Base-by-base conservation (phyloP, 2,797 vertebrate genomes). In the Petrocephalus sullivani region DNA sequence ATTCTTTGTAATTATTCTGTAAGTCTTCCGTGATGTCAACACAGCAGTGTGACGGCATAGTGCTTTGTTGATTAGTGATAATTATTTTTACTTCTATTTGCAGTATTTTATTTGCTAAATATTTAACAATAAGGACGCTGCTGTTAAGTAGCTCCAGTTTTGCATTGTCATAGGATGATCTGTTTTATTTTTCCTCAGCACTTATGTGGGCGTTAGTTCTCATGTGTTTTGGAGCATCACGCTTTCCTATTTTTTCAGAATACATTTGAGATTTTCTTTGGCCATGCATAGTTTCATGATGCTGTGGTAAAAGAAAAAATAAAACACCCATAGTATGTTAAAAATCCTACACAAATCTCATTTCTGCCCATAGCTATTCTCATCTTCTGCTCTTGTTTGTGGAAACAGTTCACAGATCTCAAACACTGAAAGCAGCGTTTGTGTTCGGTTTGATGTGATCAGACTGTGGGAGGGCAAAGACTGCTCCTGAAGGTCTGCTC, bases 361-460 rank as follows among this genome's bases (percentile, higher is more conserved):
- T 58, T 41, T 86, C 23, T 87, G 41, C 21, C 58, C n/a, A 21
- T 6, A 12, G 86, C 4, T 21, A 54, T 56, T 88, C 67, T 16
- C 51, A 14, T 41, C 9, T 12, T 46, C 46, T 1, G 4, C 46
- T 28, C 23, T 51, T n/a, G 16, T 86, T 49, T n/a, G 56, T 46
- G 49, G 33, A 21, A 82, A 82, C 7, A 0, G 0, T 90, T 51
- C 16, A 41, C 54, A 86, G 86, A 88, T 86, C 23, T 56, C 28
- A 3, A 41, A 56, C 16, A 41, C 33, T 60, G 85, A 60, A n/a
- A 57, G 33, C 56, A 60, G n/a, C 10, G 37, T 54, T 86, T 58
- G 64, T 8, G 67, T 16, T 2, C n/a, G 19, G 49, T 23, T 23
- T 87, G 37, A 89, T 85, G 58, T 89, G 82, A 92, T 91, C 88